phyloP scores from a whole-genome alignment of 2,888 invertebrate species.

The Atrina japonica region DNA sequence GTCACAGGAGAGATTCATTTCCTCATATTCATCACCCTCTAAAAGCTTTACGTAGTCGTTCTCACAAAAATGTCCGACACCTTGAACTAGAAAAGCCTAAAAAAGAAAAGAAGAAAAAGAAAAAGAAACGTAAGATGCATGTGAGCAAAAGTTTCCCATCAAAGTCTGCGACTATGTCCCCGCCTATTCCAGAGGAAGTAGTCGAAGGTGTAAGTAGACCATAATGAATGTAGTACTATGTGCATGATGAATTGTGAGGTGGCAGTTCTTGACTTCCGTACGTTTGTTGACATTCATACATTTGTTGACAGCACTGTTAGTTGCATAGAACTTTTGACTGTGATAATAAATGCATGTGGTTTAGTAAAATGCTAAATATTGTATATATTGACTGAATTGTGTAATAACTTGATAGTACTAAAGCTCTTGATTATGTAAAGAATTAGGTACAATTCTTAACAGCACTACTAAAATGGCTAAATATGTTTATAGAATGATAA shows the following conservation, averaged over 20 bases:
- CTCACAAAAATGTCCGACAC: slow-evolving; percentile 51
- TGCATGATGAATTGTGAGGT: background rate
- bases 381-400: too few relatives aligned
- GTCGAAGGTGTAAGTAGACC: background rate
- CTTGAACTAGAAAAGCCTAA: slow-evolving; percentile 48
- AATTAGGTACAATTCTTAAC: too few relatives aligned
- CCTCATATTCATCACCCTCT: slow-evolving; percentile 75
- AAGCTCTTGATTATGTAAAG: too few relatives aligned
- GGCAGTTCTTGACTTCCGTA: background rate
- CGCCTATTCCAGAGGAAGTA: slow-evolving; percentile 61
- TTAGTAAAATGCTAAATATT: too few relatives aligned
- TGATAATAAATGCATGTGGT: too few relatives aligned
- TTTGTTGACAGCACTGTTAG: too few relatives aligned
- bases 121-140: slow-evolving; percentile 59
- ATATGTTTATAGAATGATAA: too few relatives aligned
- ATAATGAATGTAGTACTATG: too few relatives aligned
- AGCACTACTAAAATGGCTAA: too few relatives aligned
- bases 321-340: too few relatives aligned
- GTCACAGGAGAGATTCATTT: slow-evolving; percentile 70
- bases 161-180: slow-evolving; percentile 65
- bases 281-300: too few relatives aligned
- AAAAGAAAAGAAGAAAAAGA: slow-evolving; percentile 62
- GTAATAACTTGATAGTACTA: too few relatives aligned
- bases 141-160: slow-evolving; percentile 67
- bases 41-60: slow-evolving; percentile 66